Conservation (phyloP, 2,797 vertebrate species). For the Coreius guichenoti region DNA sequence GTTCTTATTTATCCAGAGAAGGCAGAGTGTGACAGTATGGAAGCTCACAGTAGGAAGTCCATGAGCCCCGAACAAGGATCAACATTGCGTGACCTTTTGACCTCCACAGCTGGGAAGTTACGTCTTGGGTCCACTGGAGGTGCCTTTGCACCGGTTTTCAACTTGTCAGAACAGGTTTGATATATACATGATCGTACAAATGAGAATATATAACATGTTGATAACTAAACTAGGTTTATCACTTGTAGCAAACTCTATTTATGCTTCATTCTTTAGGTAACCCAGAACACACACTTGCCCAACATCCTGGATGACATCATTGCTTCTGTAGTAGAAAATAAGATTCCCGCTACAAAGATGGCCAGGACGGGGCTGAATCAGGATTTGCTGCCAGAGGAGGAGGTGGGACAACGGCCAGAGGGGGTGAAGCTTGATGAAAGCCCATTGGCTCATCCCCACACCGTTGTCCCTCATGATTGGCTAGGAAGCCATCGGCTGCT, state of each 20-base stretch:
- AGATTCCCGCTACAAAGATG: conserved; percentile 91
- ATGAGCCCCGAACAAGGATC: conserved; percentile 91
- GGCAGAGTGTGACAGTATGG: conserved; percentile 80
- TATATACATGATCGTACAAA: neutral
- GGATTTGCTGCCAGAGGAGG: conserved; percentile 73
- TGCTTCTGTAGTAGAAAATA: conserved; percentile 98
- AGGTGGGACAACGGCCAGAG: conserved; percentile 67
- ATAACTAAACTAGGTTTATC: neutral
- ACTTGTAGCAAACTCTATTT: neutral
- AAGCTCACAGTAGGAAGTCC: conserved; percentile 83
- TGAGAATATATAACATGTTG: neutral
- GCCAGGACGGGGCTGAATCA: conserved; percentile 86
- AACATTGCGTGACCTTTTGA: conserved; percentile 92
- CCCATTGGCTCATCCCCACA: conserved; percentile 48
- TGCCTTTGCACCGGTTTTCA: conserved; percentile 96
- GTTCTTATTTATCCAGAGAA: conserved; percentile 76
- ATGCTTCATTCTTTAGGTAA: conserved; percentile 36
- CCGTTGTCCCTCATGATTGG: conserved; percentile 87
- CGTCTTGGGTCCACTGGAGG: conserved; percentile 94
- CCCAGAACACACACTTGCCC: conserved; percentile 78
- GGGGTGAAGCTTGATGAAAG: conserved; percentile 52
- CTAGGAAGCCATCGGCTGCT: conserved; percentile 87
- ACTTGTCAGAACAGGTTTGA: conserved; percentile 83
- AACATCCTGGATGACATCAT: conserved; percentile 99
- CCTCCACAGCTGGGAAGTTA: conserved; percentile 95